Evolutionary conservation across 1,140 invertebrate genomes (phyloP).

Genomic region (Rhopalosiphum maidis): DNA sequence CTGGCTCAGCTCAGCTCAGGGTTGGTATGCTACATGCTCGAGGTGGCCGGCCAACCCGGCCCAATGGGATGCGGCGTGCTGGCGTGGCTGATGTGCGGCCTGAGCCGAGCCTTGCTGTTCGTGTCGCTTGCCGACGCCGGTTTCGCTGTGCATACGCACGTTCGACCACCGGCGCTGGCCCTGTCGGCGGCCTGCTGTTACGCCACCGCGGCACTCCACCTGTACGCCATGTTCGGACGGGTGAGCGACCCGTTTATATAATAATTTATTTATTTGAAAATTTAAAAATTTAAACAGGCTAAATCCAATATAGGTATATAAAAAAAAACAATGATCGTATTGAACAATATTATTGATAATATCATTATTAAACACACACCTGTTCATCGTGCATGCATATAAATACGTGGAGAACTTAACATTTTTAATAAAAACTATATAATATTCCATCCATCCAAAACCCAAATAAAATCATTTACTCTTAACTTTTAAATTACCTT

Average conservation of each 20-base stretch:
- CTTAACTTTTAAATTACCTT: background rate
- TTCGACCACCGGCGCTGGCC: background rate
- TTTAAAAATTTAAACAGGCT: too few relatives aligned
- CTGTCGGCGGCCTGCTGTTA: constrained; percentile 39
- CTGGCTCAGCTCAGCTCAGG: constrained; percentile 49
- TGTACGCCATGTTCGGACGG: constrained; percentile 15
- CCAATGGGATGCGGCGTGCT: constrained; percentile 36
- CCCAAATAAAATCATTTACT: background rate
- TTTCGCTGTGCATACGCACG: background rate
- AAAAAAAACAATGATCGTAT: too few relatives aligned
- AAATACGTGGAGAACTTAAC: too few relatives aligned
- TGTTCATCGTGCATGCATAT: too few relatives aligned
- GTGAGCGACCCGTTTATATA: background rate
- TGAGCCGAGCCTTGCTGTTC: constrained; percentile 22
- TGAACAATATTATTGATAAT: background rate
- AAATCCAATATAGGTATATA: too few relatives aligned
- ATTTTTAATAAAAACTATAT: too few relatives aligned
- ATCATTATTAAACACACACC: background rate
- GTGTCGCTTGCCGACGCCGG: constrained; percentile 25
- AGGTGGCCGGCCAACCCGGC: constrained; percentile 1
- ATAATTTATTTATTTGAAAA: too few relatives aligned
- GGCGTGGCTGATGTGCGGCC: constrained; percentile 40
- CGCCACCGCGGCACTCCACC: constrained; percentile 20
- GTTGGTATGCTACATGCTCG: constrained; percentile 31
- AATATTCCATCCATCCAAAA: background rate